These are phyloP conservation scores for Enteromius radiatus DNA, from an alignment of 2,797 vertebrate species.

Conservation along the genomic window DNA sequence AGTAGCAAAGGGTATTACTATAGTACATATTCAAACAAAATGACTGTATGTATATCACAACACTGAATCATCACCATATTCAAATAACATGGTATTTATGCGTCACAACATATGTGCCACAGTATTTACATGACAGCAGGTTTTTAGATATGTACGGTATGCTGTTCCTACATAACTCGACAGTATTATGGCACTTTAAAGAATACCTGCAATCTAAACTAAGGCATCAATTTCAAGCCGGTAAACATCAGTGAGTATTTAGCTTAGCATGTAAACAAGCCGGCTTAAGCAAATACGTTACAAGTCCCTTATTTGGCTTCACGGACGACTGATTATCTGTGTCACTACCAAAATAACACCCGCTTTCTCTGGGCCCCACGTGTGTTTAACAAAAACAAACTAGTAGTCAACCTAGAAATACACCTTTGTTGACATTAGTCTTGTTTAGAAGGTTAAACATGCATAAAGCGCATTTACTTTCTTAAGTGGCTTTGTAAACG, in stretches of 20 bases:
- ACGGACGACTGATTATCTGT: not conserved
- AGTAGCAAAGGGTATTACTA: not conserved
- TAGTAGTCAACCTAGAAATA: not conserved
- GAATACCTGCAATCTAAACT: not conserved
- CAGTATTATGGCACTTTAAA: not conserved
- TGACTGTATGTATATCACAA: not conserved
- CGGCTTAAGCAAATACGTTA: constrained; percentile 11
- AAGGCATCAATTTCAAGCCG: not conserved
- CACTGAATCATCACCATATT: not conserved
- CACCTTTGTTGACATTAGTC: not conserved
- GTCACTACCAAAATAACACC: constrained; percentile 24
- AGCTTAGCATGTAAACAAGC: constrained; percentile 27
- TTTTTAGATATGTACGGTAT: not conserved
- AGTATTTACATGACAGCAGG: not conserved
- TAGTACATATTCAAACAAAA: not conserved
- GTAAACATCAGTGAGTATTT: not conserved
- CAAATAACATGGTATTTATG: not conserved
- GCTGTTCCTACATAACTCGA: not conserved
- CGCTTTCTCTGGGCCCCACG: constrained; percentile 14
- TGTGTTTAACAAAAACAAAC: constrained; percentile 36
- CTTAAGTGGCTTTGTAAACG: not conserved
- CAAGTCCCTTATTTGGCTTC: constrained; percentile 6
- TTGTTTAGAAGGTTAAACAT: not conserved
- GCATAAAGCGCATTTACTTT: not conserved
- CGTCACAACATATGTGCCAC: not conserved